Base-by-base conservation (phyloP, 1,140 invertebrate species). In the Druon quercuslanigerum region DNA sequence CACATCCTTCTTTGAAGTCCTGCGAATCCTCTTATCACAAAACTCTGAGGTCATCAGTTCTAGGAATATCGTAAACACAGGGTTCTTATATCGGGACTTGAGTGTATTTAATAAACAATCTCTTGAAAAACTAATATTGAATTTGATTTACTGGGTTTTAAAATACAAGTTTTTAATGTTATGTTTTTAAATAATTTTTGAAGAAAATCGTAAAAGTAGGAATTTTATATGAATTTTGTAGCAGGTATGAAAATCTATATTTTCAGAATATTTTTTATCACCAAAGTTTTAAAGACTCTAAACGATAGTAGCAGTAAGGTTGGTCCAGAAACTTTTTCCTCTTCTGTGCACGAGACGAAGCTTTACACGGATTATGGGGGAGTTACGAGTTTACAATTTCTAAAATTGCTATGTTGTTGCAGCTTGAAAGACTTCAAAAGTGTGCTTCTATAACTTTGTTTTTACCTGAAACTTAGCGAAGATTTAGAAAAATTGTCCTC, bases 331-430 rank as follows among this genome's bases (percentile, higher is more conserved):
- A 46, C 60, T 40, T 66, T 33, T 66, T 33, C 60, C 60, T 66
- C 60, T 25, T 66, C 40, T 46, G 33, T 40, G 33, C 33, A n/a
- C 33, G 60, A 66, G 60, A 13, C 40, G 57, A 60, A 60, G 57
- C 20, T 40, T 60, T 60, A 60, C 33, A 40, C 13, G 60, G 60
- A 66, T 66, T 66, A 66, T 33, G 60, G 25, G 33, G 13, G 33
- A 66, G 60, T 66, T 66, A 66, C 60, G 60, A 66, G 25, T 66
- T 66, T 66, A 66, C 60, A 66, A 66, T 66, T 66, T 66, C 33
- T 66, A 40, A 66, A 66, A 66, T 66, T 66, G 46, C 60, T 33
- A 66, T 33, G 25, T 66, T 66, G 20, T 33, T 66, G 46, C 14
- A 66, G 25, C 60, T 66, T 40, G 33, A 46, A 33, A n/a, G 60